These are phyloP conservation scores for Adelognathus sp. DNA, from an alignment of 2,888 invertebrate species.

Conservation along the genomic window DNA sequence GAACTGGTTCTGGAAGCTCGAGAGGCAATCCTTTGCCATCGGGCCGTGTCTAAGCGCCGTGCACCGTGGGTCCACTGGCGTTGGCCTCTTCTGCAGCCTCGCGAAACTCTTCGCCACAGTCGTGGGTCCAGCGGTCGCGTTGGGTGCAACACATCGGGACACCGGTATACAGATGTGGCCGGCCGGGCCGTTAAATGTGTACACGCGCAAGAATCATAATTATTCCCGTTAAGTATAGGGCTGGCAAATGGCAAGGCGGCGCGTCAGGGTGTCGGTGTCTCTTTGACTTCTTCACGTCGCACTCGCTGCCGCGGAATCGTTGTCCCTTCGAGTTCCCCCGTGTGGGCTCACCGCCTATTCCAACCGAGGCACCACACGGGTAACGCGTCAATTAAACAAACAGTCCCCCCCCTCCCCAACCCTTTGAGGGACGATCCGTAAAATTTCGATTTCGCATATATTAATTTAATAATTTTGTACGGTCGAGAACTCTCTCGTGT, in stretches of 20 bases:
- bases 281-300: slow-evolving; percentile 64
- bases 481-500: not conserved
- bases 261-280: slow-evolving; percentile 69
- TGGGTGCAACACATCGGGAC: not conserved
- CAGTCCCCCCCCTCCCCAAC: too few species aligned
- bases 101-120: not conserved
- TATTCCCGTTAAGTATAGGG: slow-evolving; percentile 70
- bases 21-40: slow-evolving; percentile 7
- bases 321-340: not conserved
- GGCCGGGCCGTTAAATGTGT: slow-evolving; percentile 62
- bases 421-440: slow-evolving; percentile 61
- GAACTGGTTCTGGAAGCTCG: slow-evolving; percentile 62
- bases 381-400: slow-evolving; percentile 72
- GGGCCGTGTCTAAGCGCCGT: slow-evolving; percentile 1
- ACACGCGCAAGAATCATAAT: slow-evolving; percentile 72
- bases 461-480: slow-evolving; percentile 61
- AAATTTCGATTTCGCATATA: slow-evolving; percentile 68
- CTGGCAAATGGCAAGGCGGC: slow-evolving; percentile 62
- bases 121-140: not conserved
- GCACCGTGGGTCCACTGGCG: not conserved
- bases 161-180: slow-evolving; percentile 29
- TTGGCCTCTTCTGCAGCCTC: not conserved
- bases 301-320: not conserved
- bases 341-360: slow-evolving; percentile 2
- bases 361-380: slow-evolving; percentile 32